Conservation (phyloP, 2,797 vertebrate species). For the Clarias laeviceps region DNA sequence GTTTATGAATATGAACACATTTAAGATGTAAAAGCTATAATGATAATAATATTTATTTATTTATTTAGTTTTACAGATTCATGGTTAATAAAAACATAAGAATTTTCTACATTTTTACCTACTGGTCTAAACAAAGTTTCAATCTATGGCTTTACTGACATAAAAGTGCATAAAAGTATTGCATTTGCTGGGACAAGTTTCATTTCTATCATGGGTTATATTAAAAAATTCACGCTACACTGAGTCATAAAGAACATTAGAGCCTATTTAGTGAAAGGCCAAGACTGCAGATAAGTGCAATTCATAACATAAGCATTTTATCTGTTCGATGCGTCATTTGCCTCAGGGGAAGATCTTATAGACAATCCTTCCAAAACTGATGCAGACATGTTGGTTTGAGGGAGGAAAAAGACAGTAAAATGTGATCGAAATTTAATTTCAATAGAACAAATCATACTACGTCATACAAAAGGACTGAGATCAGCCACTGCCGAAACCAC, state of each 20-base stretch:
- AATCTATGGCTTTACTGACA: neutral
- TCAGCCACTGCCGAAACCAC: constrained; percentile 47
- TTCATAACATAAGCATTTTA: constrained; percentile 28
- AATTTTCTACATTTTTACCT: neutral
- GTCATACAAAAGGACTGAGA: constrained; percentile 52
- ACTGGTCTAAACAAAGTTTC: neutral
- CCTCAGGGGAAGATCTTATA: constrained; percentile 11
- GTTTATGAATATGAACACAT: neutral
- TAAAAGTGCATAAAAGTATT: neutral
- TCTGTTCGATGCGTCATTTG: constrained; percentile 13
- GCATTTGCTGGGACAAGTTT: constrained; percentile 14
- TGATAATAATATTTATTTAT: neutral
- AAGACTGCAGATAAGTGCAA: constrained; percentile 14
- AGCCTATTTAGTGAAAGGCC: constrained; percentile 17
- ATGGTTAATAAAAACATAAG: neutral
- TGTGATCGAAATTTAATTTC: constrained; percentile 51
- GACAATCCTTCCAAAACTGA: constrained; percentile 15
- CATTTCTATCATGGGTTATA: constrained; percentile 10
- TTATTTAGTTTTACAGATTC: neutral
- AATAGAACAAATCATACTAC: constrained; percentile 42
- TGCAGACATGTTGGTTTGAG: constrained; percentile 13
- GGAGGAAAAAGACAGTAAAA: constrained; percentile 33
- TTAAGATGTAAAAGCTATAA: neutral
- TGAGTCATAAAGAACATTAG: constrained; percentile 32
- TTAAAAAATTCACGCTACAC: neutral